Evolutionary conservation across 2,888 invertebrate species (phyloP).

Genomic region (Venusia cambrica): DNA sequence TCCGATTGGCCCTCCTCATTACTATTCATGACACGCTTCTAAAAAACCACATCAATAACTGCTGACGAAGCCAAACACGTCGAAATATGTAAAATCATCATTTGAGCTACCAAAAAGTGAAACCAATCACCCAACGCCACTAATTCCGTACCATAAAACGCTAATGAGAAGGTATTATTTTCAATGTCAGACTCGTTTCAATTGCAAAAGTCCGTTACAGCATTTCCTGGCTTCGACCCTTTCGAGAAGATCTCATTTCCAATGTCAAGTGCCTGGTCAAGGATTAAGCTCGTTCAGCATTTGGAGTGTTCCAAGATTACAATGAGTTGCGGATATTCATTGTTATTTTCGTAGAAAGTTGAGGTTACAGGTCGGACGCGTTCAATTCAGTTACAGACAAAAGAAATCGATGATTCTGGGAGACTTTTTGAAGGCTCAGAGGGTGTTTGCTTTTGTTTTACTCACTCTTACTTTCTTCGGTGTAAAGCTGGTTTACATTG

Average conservation of each 20-base stretch:
- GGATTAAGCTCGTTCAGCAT: constrained; percentile 36
- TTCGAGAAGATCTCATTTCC: constrained; percentile 14
- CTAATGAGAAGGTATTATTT: constrained; percentile 16
- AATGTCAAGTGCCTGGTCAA: constrained; percentile 37
- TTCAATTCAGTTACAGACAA: constrained; percentile 34
- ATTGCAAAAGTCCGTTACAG: background rate
- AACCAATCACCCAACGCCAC: constrained; percentile 12
- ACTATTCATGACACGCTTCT: constrained; percentile 17
- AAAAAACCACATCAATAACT: constrained; percentile 1
- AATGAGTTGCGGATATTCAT: constrained; percentile 55
- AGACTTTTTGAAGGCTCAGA: constrained; percentile 10
- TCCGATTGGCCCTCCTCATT: constrained; percentile 14
- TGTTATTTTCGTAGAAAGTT: constrained; percentile 59
- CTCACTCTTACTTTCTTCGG: constrained; percentile 1
- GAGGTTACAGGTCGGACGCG: constrained; percentile 56
- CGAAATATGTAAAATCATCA: constrained; percentile 20
- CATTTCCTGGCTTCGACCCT: constrained; percentile 10
- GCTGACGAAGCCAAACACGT: constrained; percentile 3
- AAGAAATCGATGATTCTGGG: constrained; percentile 28
- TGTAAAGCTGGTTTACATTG: too few relatives aligned
- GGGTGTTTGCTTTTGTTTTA: constrained; percentile 14
- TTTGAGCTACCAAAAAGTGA: constrained; percentile 17
- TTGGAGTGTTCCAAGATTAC: constrained; percentile 47
- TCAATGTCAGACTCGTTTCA: constrained; percentile 13
- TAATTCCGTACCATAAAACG: constrained; percentile 11